A percentile compares a stretch with the other conserved stretches of the same genome.
These are phyloP conservation scores for Catharus fuscescens DNA, from an alignment of 2,113 vertebrate species.

Conservation along the genomic window DNA sequence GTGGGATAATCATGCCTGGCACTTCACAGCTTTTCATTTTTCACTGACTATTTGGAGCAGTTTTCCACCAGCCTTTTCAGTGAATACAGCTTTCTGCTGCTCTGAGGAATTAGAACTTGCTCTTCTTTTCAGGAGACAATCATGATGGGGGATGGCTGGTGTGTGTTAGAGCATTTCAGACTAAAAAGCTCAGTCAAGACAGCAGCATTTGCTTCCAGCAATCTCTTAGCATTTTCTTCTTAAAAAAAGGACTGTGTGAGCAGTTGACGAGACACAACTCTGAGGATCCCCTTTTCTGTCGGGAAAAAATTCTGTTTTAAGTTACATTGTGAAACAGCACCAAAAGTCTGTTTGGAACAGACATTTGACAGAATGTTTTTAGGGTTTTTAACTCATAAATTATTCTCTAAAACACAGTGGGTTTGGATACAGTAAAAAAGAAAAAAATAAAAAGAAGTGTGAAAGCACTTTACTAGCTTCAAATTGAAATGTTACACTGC, in stretches of 20 bases:
- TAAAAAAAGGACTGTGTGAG: neutral
- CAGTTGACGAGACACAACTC: neutral
- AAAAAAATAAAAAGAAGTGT: neutral
- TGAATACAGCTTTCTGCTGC: neutral
- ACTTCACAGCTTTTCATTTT: slow-evolving; percentile 9
- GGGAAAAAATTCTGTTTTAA: neutral
- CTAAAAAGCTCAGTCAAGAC: neutral
- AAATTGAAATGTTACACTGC: neutral
- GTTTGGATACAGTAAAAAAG: neutral
- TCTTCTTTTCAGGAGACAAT: neutral
- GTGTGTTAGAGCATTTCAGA: neutral
- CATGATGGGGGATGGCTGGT: neutral
- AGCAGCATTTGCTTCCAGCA: neutral
- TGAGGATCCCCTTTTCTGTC: neutral
- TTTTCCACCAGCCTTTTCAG: neutral
- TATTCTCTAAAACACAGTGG: neutral
- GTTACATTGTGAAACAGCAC: neutral
- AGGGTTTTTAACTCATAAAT: neutral
- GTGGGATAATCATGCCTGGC: neutral
- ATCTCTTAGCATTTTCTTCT: neutral
- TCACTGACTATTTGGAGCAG: neutral
- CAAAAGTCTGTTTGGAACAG: neutral
- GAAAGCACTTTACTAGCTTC: neutral
- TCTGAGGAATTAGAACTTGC: neutral
- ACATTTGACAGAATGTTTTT: neutral